These are phyloP conservation scores for Tenthredo distinguenda DNA, from an alignment of 2,888 invertebrate genomes.

Conservation along the genomic window DNA sequence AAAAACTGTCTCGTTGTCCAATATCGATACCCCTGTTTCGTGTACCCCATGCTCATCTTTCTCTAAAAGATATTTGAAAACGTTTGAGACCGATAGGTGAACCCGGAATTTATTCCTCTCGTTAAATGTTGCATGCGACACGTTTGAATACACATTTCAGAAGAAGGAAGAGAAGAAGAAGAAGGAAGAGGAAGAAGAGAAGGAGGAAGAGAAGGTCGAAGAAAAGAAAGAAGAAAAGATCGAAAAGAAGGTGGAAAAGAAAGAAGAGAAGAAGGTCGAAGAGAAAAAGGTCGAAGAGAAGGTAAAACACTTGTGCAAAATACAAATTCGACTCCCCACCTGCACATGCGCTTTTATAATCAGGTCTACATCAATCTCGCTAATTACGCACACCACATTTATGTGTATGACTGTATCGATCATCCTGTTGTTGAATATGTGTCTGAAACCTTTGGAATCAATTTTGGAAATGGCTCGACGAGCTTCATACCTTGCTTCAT, in stretches of 20 bases:
- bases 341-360: background rate
- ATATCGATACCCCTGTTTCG: background rate
- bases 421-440: background rate
- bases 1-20: background rate
- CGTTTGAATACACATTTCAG: conserved; percentile 54
- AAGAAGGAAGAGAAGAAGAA: conserved; percentile 57
- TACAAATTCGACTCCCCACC: background rate
- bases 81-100: background rate
- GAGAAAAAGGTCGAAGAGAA: conserved; percentile 71
- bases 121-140: conserved; percentile 65
- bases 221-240: conserved; percentile 72
- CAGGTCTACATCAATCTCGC: background rate
- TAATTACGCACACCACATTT: background rate
- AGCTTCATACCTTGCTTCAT: too few relatives aligned
- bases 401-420: background rate
- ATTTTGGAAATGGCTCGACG: too few relatives aligned
- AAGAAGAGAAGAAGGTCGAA: conserved; percentile 70
- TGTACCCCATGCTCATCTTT: background rate
- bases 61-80: background rate
- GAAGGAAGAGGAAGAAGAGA: conserved; percentile 67
- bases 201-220: conserved; percentile 68
- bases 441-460: too few relatives aligned
- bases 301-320: conserved; percentile 57
- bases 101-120: background rate
- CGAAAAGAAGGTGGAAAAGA: conserved; percentile 66